Percentiles rank a stretch among this genome's conserved stretches.
Conservation (phyloP, 2,888 invertebrate species). For the Ennomos erosarius region DNA sequence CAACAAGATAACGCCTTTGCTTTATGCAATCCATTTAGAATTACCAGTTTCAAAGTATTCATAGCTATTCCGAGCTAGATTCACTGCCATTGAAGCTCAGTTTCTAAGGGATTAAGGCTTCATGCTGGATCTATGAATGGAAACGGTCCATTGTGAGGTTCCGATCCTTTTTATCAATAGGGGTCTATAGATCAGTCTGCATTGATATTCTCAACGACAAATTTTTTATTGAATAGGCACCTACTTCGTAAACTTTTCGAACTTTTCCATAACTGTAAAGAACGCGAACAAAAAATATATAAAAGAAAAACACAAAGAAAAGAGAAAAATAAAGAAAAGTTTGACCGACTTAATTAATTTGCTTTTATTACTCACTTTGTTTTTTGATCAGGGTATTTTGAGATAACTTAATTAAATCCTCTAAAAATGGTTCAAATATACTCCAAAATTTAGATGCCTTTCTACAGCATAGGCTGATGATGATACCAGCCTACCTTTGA, state of each 20-base stretch:
- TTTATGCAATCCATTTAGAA: constrained; percentile 5
- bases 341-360: neutral
- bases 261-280: neutral
- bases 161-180: constrained; percentile 21
- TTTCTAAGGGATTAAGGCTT: constrained; percentile 10
- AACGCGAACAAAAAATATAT: too few relatives aligned
- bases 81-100: constrained; percentile 9
- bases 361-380: neutral
- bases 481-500: too few relatives aligned
- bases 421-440: too few relatives aligned
- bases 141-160: constrained; percentile 16
- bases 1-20: constrained; percentile 1
- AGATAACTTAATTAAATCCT: too few relatives aligned
- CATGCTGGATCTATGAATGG: constrained; percentile 13
- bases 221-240: constrained; percentile 42
- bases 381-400: neutral
- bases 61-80: constrained; percentile 6
- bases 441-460: too few relatives aligned
- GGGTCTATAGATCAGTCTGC: neutral
- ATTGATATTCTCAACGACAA: constrained; percentile 18
- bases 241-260: constrained; percentile 32
- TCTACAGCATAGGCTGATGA: too few relatives aligned
- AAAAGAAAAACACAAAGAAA: too few relatives aligned
- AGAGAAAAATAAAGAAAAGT: too few relatives aligned
- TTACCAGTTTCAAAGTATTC: neutral